Base-by-base conservation (phyloP, 2,888 invertebrate species). In the Aphodius granarius region DNA sequence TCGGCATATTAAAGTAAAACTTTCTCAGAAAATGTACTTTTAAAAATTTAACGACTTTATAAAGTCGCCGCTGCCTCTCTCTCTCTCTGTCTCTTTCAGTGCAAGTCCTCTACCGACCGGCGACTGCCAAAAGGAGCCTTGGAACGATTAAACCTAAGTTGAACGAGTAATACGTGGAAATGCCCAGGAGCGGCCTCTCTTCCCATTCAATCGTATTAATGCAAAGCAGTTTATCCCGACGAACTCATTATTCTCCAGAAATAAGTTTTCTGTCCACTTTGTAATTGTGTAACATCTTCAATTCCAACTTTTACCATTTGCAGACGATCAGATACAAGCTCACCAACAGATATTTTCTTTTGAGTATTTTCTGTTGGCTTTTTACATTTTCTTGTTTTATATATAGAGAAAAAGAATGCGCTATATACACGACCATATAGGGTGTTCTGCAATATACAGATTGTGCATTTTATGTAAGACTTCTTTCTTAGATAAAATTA, bases 31-130 rank as follows among this genome's bases (percentile, higher is more conserved):
- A 66, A 66, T 16, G 66, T 66, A 66, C 66, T 66, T 66, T 43
- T 66, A 66, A 66, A 66, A 66, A 66, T 66, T 15, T 66, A 66
- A 66, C 21, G 66, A 66, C 66, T 66, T 66, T 66, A 19, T 66
- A 16, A 66, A 66, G 66, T 66, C 17, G 43, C 43, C 43, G 6
- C 5, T 6, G 43, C 3, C 43, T 43, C 43, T 43, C 43, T 43
- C 13, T n/a, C n/a, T n/a, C n/a, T n/a, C n/a, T n/a, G n/a, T n/a
- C n/a, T n/a, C n/a, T n/a, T n/a, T n/a, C n/a, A n/a, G n/a, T n/a
- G n/a, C 9, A 43, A 43, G 43, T 13, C 43, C 9, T n/a, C 19
- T 66, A 16, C 66, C 66, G 66, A 16, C 66, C 21, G 66, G 64
- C 17, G 64, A 16, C 21, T 20, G 19, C 21, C 21, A 66, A 66